Conservation (phyloP, 2,797 vertebrate species). For the Enteromius unitaeniatus region DNA sequence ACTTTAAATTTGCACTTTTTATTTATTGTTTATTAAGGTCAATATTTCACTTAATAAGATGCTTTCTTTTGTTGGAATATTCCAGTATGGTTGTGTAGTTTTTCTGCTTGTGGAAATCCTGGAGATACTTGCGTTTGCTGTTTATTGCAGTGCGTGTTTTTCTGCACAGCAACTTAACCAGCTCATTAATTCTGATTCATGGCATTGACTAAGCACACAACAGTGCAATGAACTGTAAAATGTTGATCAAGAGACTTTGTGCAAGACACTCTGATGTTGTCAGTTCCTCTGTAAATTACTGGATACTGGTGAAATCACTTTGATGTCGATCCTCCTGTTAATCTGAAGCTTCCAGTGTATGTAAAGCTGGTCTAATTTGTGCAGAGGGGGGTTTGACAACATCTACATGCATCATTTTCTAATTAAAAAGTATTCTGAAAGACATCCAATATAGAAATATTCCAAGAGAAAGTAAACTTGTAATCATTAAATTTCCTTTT, state of each 20-base stretch:
- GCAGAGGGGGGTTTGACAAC: background rate
- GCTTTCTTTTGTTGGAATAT: background rate
- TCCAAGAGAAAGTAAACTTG: background rate
- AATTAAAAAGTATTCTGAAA: background rate
- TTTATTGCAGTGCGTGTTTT: background rate
- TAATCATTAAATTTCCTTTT: background rate
- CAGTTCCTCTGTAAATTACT: background rate
- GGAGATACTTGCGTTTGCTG: background rate
- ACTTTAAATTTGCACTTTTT: background rate
- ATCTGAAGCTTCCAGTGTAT: background rate
- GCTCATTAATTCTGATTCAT: constrained; percentile 5
- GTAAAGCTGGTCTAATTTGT: background rate
- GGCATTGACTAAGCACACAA: background rate
- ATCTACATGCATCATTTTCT: background rate
- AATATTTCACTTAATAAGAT: background rate
- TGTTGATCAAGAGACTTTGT: background rate
- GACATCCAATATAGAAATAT: background rate
- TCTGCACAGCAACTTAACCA: background rate
- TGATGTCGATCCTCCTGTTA: background rate
- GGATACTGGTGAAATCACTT: no score
- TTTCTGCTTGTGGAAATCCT: background rate
- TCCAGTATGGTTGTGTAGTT: background rate
- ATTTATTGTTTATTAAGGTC: background rate
- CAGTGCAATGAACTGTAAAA: background rate
- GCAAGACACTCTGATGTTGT: background rate